phyloP scores from a whole-genome alignment of 2,888 invertebrate genomes.

The Rambutsinella grinnellia region DNA sequence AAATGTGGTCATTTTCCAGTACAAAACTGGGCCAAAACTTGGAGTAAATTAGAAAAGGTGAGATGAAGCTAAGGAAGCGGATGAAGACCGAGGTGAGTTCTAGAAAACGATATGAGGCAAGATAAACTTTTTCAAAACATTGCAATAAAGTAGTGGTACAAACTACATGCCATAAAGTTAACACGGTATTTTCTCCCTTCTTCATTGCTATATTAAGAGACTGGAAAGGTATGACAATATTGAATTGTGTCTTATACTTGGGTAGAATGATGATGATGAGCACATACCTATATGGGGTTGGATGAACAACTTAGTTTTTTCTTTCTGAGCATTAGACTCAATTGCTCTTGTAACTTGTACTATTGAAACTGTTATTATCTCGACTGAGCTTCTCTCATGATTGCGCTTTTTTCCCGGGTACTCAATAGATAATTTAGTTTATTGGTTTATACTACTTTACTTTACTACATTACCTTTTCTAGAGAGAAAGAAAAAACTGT shows the following conservation, averaged over 20 bases:
- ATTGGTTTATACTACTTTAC: constrained; percentile 40
- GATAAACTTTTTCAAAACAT: constrained; percentile 20
- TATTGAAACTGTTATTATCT: constrained; percentile 50
- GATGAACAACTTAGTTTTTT: too few relatives aligned
- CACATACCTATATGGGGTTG: too few relatives aligned
- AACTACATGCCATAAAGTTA: constrained; percentile 27
- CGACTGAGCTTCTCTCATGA: constrained; percentile 53
- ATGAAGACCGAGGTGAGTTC: constrained; percentile 11
- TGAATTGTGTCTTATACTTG: too few relatives aligned
- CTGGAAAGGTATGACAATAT: constrained; percentile 24
- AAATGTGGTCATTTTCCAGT: constrained; percentile 38
- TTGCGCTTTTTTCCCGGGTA: constrained; percentile 37
- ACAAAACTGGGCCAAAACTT: constrained; percentile 20
- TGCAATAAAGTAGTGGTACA: constrained; percentile 1
- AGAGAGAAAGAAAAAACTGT: too few relatives aligned
- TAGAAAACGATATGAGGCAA: too few relatives aligned
- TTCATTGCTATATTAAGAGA: constrained; percentile 17
- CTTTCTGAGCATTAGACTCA: too few relatives aligned
- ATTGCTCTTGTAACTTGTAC: too few relatives aligned
- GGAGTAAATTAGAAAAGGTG: constrained; percentile 52
- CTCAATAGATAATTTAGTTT: constrained; percentile 57
- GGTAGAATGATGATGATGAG: too few relatives aligned
- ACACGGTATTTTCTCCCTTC: constrained; percentile 6
- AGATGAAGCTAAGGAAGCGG: constrained; percentile 8
- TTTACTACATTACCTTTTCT: neutral